phyloP scores from a whole-genome alignment of 2,797 vertebrate genomes.

The Dendrocincla fuliginosa region DNA sequence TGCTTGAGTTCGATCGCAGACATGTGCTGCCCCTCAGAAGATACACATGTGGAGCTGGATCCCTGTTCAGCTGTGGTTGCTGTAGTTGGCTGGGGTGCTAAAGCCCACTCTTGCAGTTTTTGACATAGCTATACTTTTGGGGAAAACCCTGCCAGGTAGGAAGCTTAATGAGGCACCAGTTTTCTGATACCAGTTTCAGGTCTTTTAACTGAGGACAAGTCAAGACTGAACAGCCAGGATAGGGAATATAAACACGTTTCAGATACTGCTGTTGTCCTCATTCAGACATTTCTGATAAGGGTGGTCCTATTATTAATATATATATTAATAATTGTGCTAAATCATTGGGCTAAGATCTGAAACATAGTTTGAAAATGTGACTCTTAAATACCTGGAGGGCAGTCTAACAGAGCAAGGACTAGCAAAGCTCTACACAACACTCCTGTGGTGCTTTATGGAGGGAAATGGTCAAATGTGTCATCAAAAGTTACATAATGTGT shows the following conservation, averaged over 20 bases:
- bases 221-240: background rate
- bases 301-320: no score
- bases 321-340: background rate
- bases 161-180: background rate
- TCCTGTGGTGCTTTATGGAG: background rate
- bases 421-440: background rate
- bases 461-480: background rate
- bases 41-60: background rate
- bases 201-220: background rate
- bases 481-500: background rate
- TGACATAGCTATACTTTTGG: background rate
- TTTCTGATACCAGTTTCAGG: background rate
- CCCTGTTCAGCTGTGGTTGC: background rate
- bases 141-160: background rate
- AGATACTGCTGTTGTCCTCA: background rate
- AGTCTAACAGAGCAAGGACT: background rate
- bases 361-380: background rate
- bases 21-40: background rate
- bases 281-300: background rate
- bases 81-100: background rate
- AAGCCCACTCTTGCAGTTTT: background rate
- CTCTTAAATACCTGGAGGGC: background rate
- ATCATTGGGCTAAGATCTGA: background rate
- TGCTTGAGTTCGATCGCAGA: background rate
- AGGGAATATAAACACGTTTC: background rate